Evolutionary conservation across 2,797 vertebrate genomes (phyloP).

Genomic region (Rhadinocentrus ornatus): DNA sequence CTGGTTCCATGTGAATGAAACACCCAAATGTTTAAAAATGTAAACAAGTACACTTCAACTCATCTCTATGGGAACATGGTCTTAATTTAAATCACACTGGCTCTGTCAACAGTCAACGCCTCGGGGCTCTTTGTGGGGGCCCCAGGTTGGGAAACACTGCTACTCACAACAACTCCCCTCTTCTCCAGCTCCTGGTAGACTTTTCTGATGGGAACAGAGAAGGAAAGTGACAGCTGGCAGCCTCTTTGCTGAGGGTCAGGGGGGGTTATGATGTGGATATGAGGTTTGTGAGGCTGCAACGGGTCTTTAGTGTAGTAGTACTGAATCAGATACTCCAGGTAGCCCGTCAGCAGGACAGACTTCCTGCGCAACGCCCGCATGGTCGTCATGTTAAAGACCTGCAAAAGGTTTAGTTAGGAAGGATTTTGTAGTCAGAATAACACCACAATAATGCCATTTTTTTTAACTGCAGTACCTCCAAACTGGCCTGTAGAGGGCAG

Average conservation of each 20-base stretch:
- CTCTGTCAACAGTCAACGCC: too few relatives aligned
- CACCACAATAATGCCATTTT: background rate
- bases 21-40: too few relatives aligned
- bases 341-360: constrained; percentile 91
- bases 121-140: too few relatives aligned
- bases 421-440: background rate
- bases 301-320: constrained; percentile 78
- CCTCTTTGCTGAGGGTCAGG: constrained; percentile 85
- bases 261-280: constrained; percentile 89
- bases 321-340: constrained; percentile 91
- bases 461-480: constrained; percentile 86
- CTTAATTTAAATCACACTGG: too few relatives aligned
- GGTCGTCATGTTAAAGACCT: constrained; percentile 90
- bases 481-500: constrained; percentile 91
- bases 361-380: constrained; percentile 89
- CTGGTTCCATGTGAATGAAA: too few relatives aligned
- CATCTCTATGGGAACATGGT: too few relatives aligned
- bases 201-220: constrained; percentile 82
- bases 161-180: constrained; percentile 90
- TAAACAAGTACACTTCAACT: too few relatives aligned
- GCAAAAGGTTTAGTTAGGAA: too few relatives aligned
- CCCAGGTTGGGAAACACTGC: too few relatives aligned
- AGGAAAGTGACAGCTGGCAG: constrained; percentile 91
- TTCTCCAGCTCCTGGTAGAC: constrained; percentile 89
- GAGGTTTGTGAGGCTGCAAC: constrained; percentile 66